Evolutionary conservation across 1,140 invertebrate genomes (phyloP), one percentile per base, ranked within the genome.

Genomic region (Laodelphax striatellus): DNA sequence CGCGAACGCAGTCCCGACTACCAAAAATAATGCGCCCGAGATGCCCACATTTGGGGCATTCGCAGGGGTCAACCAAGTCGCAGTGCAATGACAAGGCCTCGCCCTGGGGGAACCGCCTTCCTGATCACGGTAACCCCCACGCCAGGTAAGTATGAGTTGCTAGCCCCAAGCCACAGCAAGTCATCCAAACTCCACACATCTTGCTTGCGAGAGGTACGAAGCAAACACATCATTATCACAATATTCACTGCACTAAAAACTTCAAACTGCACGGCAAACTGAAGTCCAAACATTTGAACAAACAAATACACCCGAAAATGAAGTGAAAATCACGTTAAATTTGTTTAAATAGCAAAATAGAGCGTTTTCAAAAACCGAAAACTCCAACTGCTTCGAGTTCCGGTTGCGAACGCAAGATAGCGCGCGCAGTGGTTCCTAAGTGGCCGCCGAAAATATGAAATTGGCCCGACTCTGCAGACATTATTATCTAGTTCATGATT

Each of bases 41-140:
- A 78, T 81, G 75, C 72, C 75, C 77, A 71, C 72, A 62, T 75
- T 76, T 76, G 76, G 74, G 75, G 74, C 76, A 81, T 78, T 83
- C 81, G 79, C 79, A 81, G 77, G 77, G 74, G 75, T 82, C 80
- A 82, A 73, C 79, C 73, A 68, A 68, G 70, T 75, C 80, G 66
- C 55, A 72, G 81, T 83, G 81, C 80, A 83, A 82, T 83, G 81
- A 75, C 68, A 68, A 69, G 72, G 78, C 76, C 81, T 82, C 77
- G 66, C 74, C 77, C 80, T 80, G 80, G 76, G 78, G 76, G 75
- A 78, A 80, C 78, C 78, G 72, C 80, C 81, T 82, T 79, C 67
- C 5, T 79, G 80, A 82, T 82, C 79, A 78, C 71, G 79, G 76
- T 80, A 68, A 73, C 75, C 76, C 78, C 80, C 76, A 72, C 75